These are phyloP conservation scores for Progne subis DNA, from an alignment of 2,113 vertebrate species.

Conservation along the genomic window DNA sequence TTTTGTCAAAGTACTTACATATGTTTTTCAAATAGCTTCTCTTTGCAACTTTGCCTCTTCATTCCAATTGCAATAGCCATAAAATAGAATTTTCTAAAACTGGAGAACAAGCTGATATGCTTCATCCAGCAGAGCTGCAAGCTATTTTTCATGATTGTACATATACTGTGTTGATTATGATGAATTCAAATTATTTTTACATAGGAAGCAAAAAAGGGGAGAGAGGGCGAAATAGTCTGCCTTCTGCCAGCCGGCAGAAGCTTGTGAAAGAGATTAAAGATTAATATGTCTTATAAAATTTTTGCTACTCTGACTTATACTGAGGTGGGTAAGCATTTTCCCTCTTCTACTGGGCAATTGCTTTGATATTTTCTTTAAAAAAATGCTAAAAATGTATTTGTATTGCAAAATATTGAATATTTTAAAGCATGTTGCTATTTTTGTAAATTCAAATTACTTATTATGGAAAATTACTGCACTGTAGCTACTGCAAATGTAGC, in stretches of 20 bases:
- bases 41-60: not conserved
- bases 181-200: slow-evolving; percentile 49
- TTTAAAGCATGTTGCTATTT: not conserved
- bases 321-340: not conserved
- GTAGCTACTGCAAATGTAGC: not conserved
- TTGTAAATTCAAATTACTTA: not conserved
- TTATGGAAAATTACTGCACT: not conserved
- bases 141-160: slow-evolving; percentile 61
- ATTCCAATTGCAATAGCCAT: slow-evolving; percentile 15
- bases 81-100: slow-evolving; percentile 61
- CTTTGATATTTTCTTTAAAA: not conserved
- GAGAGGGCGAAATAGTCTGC: not conserved
- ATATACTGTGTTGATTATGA: slow-evolving; percentile 65
- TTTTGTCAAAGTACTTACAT: not conserved
- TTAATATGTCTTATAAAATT: not conserved
- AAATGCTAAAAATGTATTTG: not conserved
- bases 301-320: not conserved
- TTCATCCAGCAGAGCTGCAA: slow-evolving; percentile 47
- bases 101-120: slow-evolving; percentile 50
- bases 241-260: not conserved
- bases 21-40: slow-evolving; percentile 1
- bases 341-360: not conserved
- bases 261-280: not conserved
- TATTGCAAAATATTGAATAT: not conserved
- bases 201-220: not conserved